Evolutionary conservation across 2,888 invertebrate species (phyloP).

Genomic region (Synergus itoensis): DNA sequence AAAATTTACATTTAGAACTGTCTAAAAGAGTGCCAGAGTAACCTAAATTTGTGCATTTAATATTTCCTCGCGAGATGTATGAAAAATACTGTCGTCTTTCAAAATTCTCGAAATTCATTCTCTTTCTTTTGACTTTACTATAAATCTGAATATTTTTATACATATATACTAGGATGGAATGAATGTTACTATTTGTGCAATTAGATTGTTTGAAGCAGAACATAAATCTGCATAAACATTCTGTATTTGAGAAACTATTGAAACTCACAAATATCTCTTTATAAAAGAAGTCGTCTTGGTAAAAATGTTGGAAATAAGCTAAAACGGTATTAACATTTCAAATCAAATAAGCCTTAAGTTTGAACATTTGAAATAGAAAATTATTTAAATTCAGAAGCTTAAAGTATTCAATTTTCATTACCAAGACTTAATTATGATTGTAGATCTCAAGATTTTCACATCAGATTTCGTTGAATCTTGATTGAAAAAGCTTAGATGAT

Average conservation of each 20-base stretch:
- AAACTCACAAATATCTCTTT: not conserved
- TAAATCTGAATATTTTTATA: constrained; percentile 18
- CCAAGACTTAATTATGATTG: constrained; percentile 18
- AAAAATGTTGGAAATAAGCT: not conserved
- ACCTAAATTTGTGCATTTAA: constrained; percentile 34
- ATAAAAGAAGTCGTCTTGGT: not conserved
- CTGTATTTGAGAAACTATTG: not conserved
- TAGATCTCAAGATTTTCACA: constrained; percentile 41
- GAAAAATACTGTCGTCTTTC: constrained; percentile 36
- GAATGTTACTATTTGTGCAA: constrained; percentile 33
- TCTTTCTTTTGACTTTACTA: not conserved
- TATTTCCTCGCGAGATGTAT: constrained; percentile 21
- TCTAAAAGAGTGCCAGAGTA: constrained; percentile 14
- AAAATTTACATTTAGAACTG: constrained; percentile 12
- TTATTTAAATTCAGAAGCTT: not conserved
- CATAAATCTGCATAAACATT: not conserved
- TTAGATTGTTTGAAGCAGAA: constrained; percentile 14
- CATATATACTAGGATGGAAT: constrained; percentile 22
- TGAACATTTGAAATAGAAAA: not conserved
- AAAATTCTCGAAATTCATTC: constrained; percentile 16
- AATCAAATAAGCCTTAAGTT: not conserved
- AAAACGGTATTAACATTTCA: not conserved
- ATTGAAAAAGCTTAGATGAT: constrained; percentile 11
- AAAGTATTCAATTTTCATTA: not conserved
- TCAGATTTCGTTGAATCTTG: constrained; percentile 37